Evolutionary conservation across 92 coral and sea anemone species (phyloP).

Genomic region (Isaurus tuberculatus): DNA sequence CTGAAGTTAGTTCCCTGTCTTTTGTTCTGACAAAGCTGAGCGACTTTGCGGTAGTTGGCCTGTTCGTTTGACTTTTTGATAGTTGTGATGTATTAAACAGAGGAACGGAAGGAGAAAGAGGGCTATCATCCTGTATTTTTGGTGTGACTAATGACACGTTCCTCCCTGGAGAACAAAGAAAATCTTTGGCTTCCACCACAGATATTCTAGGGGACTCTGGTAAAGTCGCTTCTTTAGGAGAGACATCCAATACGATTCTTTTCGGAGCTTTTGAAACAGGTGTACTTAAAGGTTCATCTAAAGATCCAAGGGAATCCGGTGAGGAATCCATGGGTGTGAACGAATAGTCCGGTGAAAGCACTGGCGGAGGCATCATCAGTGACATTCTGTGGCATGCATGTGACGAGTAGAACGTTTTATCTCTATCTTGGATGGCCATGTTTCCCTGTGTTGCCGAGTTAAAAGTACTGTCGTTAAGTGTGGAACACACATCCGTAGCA

Average conservation of each 20-base stretch:
- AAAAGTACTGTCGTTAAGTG: slow-evolving; percentile 2
- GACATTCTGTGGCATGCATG: neutral
- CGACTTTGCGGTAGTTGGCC: neutral
- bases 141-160: neutral
- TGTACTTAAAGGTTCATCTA: neutral
- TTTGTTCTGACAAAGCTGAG: slow-evolving; percentile 23
- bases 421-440: neutral
- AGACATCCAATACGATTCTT: neutral
- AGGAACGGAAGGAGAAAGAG: slow-evolving; percentile 37
- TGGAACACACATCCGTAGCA: neutral
- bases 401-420: neutral
- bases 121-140: slow-evolving; percentile 1
- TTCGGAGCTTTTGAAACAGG: neutral
- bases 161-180: neutral
- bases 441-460: neutral
- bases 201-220: slow-evolving; percentile 14
- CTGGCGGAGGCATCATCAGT: slow-evolving; percentile 69
- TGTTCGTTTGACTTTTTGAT: slow-evolving; percentile 9
- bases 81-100: slow-evolving; percentile 13
- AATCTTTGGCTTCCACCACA: neutral
- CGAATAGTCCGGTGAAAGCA: slow-evolving; percentile 77
- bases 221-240: neutral
- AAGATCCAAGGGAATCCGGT: slow-evolving; percentile 30
- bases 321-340: slow-evolving; percentile 43
- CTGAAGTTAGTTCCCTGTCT: neutral